These are phyloP conservation scores for Dendroctonus valens DNA, from an alignment of 1,140 invertebrate species.

Conservation along the genomic window DNA sequence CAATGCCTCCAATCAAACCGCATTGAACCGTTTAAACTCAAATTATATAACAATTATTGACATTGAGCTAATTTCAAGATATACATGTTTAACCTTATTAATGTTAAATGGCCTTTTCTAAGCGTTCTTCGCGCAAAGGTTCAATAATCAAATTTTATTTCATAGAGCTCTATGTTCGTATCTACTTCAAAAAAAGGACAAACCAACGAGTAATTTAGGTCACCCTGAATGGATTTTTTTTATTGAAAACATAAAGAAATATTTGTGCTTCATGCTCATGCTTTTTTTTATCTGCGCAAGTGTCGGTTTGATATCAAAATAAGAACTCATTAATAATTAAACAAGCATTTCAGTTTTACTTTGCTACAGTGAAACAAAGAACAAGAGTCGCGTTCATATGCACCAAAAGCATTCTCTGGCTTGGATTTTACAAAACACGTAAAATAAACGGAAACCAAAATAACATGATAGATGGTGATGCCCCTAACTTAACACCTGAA, in stretches of 20 bases:
- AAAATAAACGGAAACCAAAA: conserved; percentile 26
- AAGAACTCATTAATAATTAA: too few species aligned
- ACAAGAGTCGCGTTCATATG: conserved; percentile 16
- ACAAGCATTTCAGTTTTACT: too few species aligned
- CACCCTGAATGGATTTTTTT: conserved; percentile 3
- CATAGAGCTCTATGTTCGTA: not conserved
- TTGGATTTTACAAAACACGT: conserved; percentile 21
- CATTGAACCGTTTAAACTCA: too few species aligned
- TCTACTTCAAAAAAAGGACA: too few species aligned
- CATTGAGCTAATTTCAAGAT: too few species aligned
- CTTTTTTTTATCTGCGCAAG: not conserved
- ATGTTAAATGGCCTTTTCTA: too few species aligned
- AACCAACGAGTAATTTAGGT: not conserved
- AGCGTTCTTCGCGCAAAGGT: too few species aligned
- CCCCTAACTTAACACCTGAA: conserved; percentile 23
- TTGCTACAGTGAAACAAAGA: too few species aligned
- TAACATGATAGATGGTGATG: conserved; percentile 35
- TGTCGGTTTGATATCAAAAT: too few species aligned
- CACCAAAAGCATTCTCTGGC: conserved; percentile 45
- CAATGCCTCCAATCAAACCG: too few species aligned
- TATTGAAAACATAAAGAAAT: conserved; percentile 2
- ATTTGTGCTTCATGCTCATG: conserved; percentile 19
- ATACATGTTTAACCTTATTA: too few species aligned
- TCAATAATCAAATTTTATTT: not conserved
- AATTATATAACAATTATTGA: too few species aligned